Evolutionary conservation across 2,113 vertebrate species (phyloP).

Genomic region (Poecilia latipinna): DNA sequence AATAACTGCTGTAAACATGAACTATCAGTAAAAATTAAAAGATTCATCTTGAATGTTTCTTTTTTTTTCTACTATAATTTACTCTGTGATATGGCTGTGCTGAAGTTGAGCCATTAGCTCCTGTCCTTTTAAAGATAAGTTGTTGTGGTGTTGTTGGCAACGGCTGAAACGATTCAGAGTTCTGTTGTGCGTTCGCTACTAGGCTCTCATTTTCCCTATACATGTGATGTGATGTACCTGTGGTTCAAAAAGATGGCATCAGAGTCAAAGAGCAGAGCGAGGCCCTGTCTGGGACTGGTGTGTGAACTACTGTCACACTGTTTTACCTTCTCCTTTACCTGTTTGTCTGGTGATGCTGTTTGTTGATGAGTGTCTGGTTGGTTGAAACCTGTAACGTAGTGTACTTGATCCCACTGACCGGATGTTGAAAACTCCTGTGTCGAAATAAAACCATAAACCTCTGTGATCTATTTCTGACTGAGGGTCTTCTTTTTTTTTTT

Average conservation of each 20-base stretch:
- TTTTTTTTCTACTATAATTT: slow-evolving; percentile 15
- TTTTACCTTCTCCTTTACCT: slow-evolving; percentile 76
- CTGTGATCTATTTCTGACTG: slow-evolving; percentile 44
- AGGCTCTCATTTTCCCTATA: slow-evolving; percentile 63
- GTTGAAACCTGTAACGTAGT: slow-evolving; percentile 86
- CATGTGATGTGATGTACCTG: slow-evolving; percentile 55
- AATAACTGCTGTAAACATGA: slow-evolving; percentile 62
- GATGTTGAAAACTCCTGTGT: slow-evolving; percentile 81
- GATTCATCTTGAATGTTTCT: slow-evolving; percentile 59
- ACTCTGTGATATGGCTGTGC: slow-evolving; percentile 66
- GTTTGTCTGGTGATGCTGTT: slow-evolving; percentile 84
- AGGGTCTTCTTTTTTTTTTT: neutral
- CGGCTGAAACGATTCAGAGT: slow-evolving; percentile 46
- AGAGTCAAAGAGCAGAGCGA: slow-evolving; percentile 43
- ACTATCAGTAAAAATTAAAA: slow-evolving; percentile 49
- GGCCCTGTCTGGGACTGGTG: slow-evolving; percentile 53
- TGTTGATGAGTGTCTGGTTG: slow-evolving; percentile 86
- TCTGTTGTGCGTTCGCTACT: slow-evolving; percentile 59
- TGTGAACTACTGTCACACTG: slow-evolving; percentile 72
- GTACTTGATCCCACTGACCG: slow-evolving; percentile 87
- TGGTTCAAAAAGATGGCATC: slow-evolving; percentile 46
- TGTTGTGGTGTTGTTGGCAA: slow-evolving; percentile 59
- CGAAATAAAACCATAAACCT: slow-evolving; percentile 80
- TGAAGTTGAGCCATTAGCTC: slow-evolving; percentile 72
- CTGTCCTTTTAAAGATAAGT: slow-evolving; percentile 47